Conservation (phyloP, 1,140 invertebrate genomes). For the Acromyrmex echinatior region DNA sequence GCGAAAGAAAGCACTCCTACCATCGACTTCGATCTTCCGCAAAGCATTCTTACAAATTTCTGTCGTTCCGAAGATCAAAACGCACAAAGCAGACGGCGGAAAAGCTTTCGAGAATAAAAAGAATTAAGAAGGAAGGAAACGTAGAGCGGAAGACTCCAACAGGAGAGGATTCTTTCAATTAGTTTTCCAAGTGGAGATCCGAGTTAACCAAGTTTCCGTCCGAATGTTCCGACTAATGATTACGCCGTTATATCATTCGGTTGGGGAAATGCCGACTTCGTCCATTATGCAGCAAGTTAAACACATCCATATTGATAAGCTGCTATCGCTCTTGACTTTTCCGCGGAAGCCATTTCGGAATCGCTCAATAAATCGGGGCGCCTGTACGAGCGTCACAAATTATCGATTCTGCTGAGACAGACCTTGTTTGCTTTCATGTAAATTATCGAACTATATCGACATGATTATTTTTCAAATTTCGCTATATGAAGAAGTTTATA, state of each 20-base stretch:
- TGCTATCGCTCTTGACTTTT: constrained; percentile 57
- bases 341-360: constrained; percentile 53
- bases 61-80: constrained; percentile 27
- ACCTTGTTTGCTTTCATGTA: constrained; percentile 21
- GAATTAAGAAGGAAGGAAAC: constrained; percentile 6
- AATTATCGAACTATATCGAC: constrained; percentile 27
- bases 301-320: constrained; percentile 80
- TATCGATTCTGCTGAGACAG: constrained; percentile 44
- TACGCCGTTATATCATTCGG: constrained; percentile 62
- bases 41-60: constrained; percentile 37
- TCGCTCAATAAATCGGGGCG: constrained; percentile 62
- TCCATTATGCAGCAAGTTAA: constrained; percentile 80
- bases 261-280: constrained; percentile 53
- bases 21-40: constrained; percentile 20
- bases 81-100: not conserved
- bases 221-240: constrained; percentile 66
- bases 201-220: constrained; percentile 71
- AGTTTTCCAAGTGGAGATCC: constrained; percentile 71
- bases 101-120: constrained; percentile 37
- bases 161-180: constrained; percentile 71
- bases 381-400: constrained; percentile 30
- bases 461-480: constrained; percentile 48
- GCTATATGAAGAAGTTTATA: not conserved
- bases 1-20: not conserved
- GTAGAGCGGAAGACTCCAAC: constrained; percentile 19